Conservation (phyloP, 1,140 invertebrate species). For the Phymastichus coffea region DNA sequence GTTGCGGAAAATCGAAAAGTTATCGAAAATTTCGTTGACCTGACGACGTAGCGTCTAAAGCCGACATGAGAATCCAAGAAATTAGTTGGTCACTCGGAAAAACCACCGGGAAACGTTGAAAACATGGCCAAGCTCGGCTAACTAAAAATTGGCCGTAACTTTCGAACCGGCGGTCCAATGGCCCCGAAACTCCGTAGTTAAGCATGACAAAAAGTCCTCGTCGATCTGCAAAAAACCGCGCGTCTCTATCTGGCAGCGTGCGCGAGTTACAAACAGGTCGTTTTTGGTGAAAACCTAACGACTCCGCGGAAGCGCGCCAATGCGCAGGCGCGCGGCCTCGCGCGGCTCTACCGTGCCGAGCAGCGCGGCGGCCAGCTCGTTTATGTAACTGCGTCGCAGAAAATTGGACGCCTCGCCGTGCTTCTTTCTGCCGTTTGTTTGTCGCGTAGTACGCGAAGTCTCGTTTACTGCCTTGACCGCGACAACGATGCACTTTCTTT, state of each 20-base stretch:
- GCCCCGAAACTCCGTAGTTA: slow-evolving; percentile 1
- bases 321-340: slow-evolving; percentile 21
- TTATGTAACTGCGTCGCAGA: slow-evolving; percentile 26
- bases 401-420: slow-evolving; percentile 2
- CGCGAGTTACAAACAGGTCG: slow-evolving; percentile 39
- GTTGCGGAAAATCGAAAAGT: no score
- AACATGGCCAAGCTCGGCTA: slow-evolving; percentile 3
- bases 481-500: not conserved
- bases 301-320: not conserved
- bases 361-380: slow-evolving; percentile 18
- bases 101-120: not conserved
- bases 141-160: slow-evolving; percentile 31
- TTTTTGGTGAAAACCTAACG: slow-evolving; percentile 43
- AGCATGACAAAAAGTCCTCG: slow-evolving; percentile 44
- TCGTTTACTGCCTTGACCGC: not conserved
- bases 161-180: slow-evolving; percentile 13
- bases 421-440: not conserved
- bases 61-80: no score
- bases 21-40: no score
- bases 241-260: slow-evolving; percentile 30
- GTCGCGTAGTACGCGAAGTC: not conserved
- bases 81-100: no score
- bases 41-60: no score
- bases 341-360: slow-evolving; percentile 11
- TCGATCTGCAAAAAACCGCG: slow-evolving; percentile 33